These are phyloP conservation scores for Cyclura pinguis DNA, from an alignment of 2,797 vertebrate species.

Conservation along the genomic window DNA sequence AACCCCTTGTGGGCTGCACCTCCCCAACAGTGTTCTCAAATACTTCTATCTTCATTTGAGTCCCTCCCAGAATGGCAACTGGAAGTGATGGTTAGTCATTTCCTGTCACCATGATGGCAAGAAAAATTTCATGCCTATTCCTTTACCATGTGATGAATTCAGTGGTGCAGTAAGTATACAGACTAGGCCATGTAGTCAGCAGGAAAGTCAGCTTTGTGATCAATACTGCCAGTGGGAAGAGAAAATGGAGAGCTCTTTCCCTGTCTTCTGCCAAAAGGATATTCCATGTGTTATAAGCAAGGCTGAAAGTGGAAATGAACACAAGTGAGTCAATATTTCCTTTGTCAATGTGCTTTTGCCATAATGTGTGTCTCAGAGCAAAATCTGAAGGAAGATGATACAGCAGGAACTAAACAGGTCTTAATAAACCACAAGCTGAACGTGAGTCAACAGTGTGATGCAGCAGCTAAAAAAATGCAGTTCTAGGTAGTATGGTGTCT, in stretches of 20 bases:
- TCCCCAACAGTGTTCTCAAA: too few relatives aligned
- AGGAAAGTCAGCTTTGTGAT: neutral
- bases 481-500: too few relatives aligned
- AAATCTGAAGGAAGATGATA: neutral
- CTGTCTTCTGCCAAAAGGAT: neutral
- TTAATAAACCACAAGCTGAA: too few relatives aligned
- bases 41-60: too few relatives aligned
- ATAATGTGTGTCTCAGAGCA: too few relatives aligned
- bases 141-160: too few relatives aligned
- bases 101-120: too few relatives aligned
- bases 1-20: too few relatives aligned
- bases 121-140: neutral
- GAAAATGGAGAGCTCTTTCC: neutral
- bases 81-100: too few relatives aligned
- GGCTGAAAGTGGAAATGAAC: neutral
- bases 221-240: neutral
- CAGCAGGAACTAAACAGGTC: neutral
- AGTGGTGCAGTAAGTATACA: neutral
- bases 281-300: neutral
- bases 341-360: neutral
- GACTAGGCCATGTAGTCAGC: neutral
- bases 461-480: too few relatives aligned
- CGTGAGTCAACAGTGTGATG: too few relatives aligned
- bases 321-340: neutral
- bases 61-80: too few relatives aligned